phyloP scores from a whole-genome alignment of 2,797 vertebrate species.

The Hippopotamyrus pictus region DNA sequence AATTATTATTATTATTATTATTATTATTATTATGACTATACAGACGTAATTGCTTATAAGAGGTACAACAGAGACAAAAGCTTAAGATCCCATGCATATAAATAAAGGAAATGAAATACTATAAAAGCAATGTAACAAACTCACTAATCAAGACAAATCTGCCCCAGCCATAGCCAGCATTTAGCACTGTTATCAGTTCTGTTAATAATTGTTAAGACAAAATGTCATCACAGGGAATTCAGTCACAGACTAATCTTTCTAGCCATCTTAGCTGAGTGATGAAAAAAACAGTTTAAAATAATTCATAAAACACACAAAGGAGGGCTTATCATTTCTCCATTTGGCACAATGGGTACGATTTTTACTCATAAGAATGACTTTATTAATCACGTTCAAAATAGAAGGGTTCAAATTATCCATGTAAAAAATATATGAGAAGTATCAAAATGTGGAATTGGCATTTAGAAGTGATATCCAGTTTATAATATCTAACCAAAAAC shows the following conservation, averaged over 20 bases:
- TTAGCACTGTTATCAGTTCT: neutral
- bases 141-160: neutral
- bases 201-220: slow-evolving; percentile 9
- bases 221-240: neutral
- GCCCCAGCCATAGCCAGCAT: neutral
- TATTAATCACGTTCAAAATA: neutral
- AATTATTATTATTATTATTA: neutral
- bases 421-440: neutral
- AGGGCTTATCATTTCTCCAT: neutral
- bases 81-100: neutral
- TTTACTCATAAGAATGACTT: neutral
- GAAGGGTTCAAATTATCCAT: neutral
- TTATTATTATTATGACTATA: neutral
- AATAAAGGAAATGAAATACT: neutral
- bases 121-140: neutral
- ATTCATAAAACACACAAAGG: neutral
- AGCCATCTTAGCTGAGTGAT: neutral
- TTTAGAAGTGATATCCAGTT: neutral
- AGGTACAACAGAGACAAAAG: neutral
- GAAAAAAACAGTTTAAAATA: neutral
- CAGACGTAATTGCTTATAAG: neutral
- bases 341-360: neutral
- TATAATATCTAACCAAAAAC: neutral
- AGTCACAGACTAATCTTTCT: neutral
- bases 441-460: neutral